Conservation (phyloP, 2,113 vertebrate species). For the Cephalopholis sonnerati region DNA sequence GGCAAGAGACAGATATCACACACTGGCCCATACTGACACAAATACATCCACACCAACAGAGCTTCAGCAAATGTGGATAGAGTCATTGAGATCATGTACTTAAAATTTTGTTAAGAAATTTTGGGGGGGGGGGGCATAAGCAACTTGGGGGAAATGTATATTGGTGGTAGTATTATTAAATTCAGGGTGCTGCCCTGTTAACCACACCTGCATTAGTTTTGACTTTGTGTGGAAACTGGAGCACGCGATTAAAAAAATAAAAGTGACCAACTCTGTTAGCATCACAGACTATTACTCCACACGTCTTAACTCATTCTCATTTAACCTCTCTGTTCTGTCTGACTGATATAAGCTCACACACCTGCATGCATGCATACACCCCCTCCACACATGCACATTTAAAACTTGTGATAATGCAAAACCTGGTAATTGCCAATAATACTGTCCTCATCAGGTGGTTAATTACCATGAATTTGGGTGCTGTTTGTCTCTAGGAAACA, state of each 20-base stretch:
- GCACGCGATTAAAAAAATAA: neutral
- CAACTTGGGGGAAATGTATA: neutral
- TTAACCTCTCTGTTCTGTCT: slow-evolving; percentile 4
- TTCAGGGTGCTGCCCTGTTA: neutral
- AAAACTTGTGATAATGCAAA: slow-evolving; percentile 73
- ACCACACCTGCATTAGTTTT: neutral
- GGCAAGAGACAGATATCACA: neutral
- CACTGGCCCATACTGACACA: too few species aligned
- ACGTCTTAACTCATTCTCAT: slow-evolving; percentile 9
- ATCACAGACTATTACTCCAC: slow-evolving; percentile 1
- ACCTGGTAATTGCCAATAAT: slow-evolving; percentile 82
- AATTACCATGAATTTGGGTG: slow-evolving; percentile 81
- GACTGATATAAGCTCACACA: slow-evolving; percentile 12
- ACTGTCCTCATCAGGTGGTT: slow-evolving; percentile 81
- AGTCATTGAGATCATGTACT: neutral
- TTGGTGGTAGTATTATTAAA: neutral
- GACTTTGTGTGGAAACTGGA: neutral
- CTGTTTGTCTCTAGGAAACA: slow-evolving; percentile 70
- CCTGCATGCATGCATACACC: slow-evolving; percentile 16
- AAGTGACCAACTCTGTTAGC: neutral
- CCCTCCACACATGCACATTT: slow-evolving; percentile 32
- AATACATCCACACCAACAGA: neutral
- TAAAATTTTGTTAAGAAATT: neutral
- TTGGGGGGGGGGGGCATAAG: neutral
- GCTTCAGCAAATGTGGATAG: neutral